Evolutionary conservation across 2,888 invertebrate species (phyloP).

Genomic region (Nemurella pictetii): DNA sequence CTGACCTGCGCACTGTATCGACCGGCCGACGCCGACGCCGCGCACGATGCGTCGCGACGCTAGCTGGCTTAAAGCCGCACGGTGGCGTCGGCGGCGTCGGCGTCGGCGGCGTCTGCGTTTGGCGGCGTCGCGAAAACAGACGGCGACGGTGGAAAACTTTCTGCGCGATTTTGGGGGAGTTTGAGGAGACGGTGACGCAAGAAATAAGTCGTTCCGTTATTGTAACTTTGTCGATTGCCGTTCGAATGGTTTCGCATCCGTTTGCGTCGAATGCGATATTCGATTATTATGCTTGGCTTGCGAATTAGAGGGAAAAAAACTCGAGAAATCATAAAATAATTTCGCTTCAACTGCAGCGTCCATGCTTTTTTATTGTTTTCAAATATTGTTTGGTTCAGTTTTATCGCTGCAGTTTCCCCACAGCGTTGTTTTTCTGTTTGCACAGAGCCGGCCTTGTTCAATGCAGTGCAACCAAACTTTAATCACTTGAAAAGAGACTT

Average conservation of each 20-base stretch:
- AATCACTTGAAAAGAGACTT: background rate
- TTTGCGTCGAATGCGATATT: background rate
- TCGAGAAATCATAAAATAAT: background rate
- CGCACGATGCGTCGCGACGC: constrained; percentile 1
- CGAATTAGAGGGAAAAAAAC: background rate
- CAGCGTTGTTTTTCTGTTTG: background rate
- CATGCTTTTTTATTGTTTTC: background rate
- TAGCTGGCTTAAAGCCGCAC: constrained; percentile 1
- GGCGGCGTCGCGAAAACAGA: background rate
- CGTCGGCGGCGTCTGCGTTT: background rate
- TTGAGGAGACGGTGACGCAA: background rate
- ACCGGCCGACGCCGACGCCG: background rate
- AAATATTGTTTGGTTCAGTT: background rate
- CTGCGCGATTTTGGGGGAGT: background rate
- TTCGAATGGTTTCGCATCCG: background rate
- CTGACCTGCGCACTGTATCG: constrained; percentile 32
- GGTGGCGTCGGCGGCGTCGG: background rate
- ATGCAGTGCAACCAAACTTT: background rate
- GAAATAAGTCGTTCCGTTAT: background rate
- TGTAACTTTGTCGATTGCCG: background rate
- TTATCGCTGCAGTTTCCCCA: background rate
- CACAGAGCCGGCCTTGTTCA: background rate
- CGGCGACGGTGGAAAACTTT: background rate
- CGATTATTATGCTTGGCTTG: background rate
- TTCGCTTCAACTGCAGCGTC: background rate